These are phyloP conservation scores for Tanytarsus gracilentus DNA, from an alignment of 2,888 invertebrate species.

Conservation along the genomic window DNA sequence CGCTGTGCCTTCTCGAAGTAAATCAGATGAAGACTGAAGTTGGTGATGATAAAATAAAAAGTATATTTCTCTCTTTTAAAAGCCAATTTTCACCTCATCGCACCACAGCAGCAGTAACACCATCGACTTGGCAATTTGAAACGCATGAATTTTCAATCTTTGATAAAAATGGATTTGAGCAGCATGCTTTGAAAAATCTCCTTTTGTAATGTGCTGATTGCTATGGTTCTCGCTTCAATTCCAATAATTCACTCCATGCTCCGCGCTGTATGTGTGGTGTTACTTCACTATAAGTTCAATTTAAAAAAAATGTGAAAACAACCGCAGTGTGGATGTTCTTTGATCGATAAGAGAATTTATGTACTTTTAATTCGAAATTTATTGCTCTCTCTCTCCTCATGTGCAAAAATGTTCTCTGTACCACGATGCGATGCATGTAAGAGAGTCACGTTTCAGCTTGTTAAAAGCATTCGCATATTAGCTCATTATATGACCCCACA, in stretches of 20 bases:
- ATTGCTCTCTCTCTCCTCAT: conserved; percentile 11
- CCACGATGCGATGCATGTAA: conserved; percentile 15
- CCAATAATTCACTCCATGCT: conserved; percentile 23
- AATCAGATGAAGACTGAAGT: no score
- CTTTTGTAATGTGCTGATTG: background rate
- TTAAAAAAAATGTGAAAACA: conserved; percentile 13
- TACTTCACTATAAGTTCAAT: no score
- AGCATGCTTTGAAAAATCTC: conserved; percentile 15
- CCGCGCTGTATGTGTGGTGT: background rate
- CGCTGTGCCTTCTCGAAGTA: no score
- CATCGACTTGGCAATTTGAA: conserved; percentile 20
- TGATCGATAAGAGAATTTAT: conserved; percentile 29
- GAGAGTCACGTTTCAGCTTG: background rate
- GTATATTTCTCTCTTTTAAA: no score
- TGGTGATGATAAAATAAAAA: no score
- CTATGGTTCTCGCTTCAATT: conserved; percentile 18
- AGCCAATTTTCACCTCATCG: no score
- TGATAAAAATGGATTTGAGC: conserved; percentile 22
- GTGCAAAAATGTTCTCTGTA: background rate
- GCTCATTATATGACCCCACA: conserved; percentile 23
- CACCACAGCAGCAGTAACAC: no score
- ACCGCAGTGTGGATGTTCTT: background rate
- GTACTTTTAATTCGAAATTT: conserved; percentile 26
- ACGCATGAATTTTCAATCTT: conserved; percentile 27
- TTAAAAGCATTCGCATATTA: background rate